Conservation (phyloP, 2,113 vertebrate species). For the Clarias gariepinus region DNA sequence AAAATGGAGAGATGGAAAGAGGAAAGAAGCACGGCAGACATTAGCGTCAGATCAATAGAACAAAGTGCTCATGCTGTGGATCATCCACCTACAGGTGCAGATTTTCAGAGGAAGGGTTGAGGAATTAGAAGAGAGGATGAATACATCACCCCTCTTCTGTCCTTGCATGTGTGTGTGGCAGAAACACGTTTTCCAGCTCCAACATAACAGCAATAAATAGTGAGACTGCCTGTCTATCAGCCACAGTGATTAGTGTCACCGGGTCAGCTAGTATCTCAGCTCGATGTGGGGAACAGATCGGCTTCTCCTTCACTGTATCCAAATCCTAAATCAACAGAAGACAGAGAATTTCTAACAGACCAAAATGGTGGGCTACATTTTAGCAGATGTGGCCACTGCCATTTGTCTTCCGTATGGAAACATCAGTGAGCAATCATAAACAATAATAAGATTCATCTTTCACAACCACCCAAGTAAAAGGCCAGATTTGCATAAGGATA, state of each 20-base stretch:
- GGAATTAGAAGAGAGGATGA: not conserved
- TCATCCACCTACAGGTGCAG: slow-evolving; percentile 35
- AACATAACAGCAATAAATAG: slow-evolving; percentile 29
- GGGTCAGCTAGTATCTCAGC: not conserved
- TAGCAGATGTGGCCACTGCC: slow-evolving; percentile 46
- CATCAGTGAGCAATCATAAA: slow-evolving; percentile 69
- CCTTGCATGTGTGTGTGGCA: not conserved
- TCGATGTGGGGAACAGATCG: not conserved
- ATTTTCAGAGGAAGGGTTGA: slow-evolving; percentile 33
- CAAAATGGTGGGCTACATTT: slow-evolving; percentile 17
- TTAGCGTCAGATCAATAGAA: slow-evolving; percentile 61
- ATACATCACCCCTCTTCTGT: slow-evolving; percentile 13
- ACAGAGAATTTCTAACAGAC: slow-evolving; percentile 17
- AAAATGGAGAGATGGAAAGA: slow-evolving; percentile 27
- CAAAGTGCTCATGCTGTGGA: slow-evolving; percentile 60
- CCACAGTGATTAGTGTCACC: slow-evolving; percentile 1
- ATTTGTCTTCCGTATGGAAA: slow-evolving; percentile 69
- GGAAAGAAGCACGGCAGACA: slow-evolving; percentile 32
- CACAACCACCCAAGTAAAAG: slow-evolving; percentile 56
- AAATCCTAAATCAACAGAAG: slow-evolving; percentile 16
- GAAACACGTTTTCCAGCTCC: slow-evolving; percentile 9
- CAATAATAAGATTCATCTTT: slow-evolving; percentile 66
- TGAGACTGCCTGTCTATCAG: not conserved
- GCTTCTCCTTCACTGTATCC: not conserved
- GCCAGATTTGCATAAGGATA: slow-evolving; percentile 68